These are phyloP conservation scores for Lutjanus argentimaculatus DNA, from an alignment of 2,797 vertebrate genomes.

Conservation along the genomic window DNA sequence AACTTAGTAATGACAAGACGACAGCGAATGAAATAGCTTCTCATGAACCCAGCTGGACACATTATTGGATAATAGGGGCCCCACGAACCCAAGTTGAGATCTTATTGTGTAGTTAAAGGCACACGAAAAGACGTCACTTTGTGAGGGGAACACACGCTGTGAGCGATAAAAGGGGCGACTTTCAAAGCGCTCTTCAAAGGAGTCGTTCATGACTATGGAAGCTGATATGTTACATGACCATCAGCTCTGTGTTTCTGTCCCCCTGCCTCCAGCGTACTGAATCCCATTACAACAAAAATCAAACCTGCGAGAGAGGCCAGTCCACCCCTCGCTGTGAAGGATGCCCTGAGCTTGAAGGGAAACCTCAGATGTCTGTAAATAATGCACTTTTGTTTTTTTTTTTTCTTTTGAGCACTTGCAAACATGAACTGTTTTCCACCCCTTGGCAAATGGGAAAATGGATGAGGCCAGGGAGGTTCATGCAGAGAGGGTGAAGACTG, in stretches of 20 bases:
- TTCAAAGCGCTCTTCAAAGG: not conserved
- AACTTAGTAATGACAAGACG: not conserved
- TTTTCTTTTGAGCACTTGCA: constrained; percentile 34
- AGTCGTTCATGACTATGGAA: not conserved
- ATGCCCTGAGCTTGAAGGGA: constrained; percentile 32
- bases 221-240: constrained; percentile 32
- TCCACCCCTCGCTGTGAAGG: constrained; percentile 25
- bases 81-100: constrained; percentile 6
- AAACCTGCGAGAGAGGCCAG: constrained; percentile 30
- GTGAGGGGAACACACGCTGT: not conserved
- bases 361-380: constrained; percentile 62
- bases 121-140: constrained; percentile 6
- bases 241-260: constrained; percentile 9
- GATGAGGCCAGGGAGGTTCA: constrained; percentile 15
- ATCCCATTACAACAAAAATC: constrained; percentile 35
- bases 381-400: constrained; percentile 58
- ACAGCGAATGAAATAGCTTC: constrained; percentile 15
- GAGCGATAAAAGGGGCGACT: constrained; percentile 28
- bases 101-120: constrained; percentile 17
- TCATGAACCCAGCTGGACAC: constrained; percentile 38
- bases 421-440: constrained; percentile 61
- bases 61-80: constrained; percentile 21
- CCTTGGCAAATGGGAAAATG: constrained; percentile 42
- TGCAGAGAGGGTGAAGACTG: constrained; percentile 4
- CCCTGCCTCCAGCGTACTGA: constrained; percentile 17